Percentiles rank a stretch among this genome's conserved stretches.
These are phyloP conservation scores for Phallusia fumigata DNA, from an alignment of 23 tunicate species.

Conservation along the genomic window DNA sequence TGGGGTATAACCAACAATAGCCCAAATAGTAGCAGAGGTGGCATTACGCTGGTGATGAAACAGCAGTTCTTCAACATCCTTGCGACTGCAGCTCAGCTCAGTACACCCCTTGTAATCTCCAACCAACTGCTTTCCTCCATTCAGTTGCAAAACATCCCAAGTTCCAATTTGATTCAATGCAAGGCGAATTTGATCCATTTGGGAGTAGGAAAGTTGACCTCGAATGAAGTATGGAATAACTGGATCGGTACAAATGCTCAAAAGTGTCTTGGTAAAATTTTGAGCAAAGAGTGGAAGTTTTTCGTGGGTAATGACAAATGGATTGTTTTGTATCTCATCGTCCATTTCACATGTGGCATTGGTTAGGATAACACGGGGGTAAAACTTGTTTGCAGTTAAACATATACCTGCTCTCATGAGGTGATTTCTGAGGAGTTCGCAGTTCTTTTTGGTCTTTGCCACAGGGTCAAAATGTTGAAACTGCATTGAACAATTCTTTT, in stretches of 20 bases:
- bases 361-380: slow-evolving; percentile 50
- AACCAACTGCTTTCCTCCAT: slow-evolving; percentile 73
- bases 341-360: slow-evolving; percentile 58
- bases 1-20: slow-evolving; percentile 80
- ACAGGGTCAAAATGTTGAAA: slow-evolving; percentile 62
- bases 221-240: slow-evolving; percentile 77
- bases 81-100: slow-evolving; percentile 63
- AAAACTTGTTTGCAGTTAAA: slow-evolving; percentile 36
- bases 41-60: slow-evolving; percentile 75
- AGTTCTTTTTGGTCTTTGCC: slow-evolving; percentile 40
- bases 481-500: slow-evolving; percentile 25
- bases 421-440: slow-evolving; percentile 67
- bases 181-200: slow-evolving; percentile 61
- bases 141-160: slow-evolving; percentile 79
- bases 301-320: slow-evolving; percentile 53
- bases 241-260: slow-evolving; percentile 50
- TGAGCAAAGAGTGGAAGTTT: slow-evolving; percentile 36
- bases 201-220: slow-evolving; percentile 74
- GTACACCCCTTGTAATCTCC: slow-evolving; percentile 94
- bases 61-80: slow-evolving; percentile 70
- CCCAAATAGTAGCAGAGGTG: slow-evolving; percentile 73
- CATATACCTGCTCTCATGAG: slow-evolving; percentile 74
- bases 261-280: slow-evolving; percentile 38
- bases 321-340: slow-evolving; percentile 40
- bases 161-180: slow-evolving; percentile 80